phyloP scores from a whole-genome alignment of 2,888 invertebrate species.

The Rhabditophanes sp. region DNA sequence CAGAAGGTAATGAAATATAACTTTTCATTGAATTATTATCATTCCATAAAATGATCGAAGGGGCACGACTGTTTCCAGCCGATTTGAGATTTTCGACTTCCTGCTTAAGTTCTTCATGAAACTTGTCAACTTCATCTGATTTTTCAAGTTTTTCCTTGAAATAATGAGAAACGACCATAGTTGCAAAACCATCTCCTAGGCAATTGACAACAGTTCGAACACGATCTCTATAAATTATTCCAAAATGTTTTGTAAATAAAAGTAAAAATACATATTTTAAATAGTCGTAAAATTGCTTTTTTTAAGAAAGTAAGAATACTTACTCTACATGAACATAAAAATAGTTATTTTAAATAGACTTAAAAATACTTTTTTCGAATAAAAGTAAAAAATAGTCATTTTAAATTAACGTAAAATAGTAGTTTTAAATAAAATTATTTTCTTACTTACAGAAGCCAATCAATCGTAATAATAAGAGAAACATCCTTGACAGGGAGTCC shows the following conservation, averaged over 20 bases:
- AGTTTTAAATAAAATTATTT: background rate
- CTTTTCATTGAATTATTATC: too few relatives aligned
- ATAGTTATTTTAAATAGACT: background rate
- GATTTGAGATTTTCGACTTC: constrained; percentile 34
- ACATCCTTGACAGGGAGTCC: constrained; percentile 56
- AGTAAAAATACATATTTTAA: background rate
- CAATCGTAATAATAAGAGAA: constrained; percentile 55
- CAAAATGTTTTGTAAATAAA: too few relatives aligned
- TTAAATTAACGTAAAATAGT: too few relatives aligned
- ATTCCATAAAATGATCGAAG: too few relatives aligned
- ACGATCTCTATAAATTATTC: constrained; percentile 36
- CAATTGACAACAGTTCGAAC: constrained; percentile 38
- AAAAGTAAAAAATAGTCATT: too few relatives aligned
- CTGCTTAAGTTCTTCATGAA: constrained; percentile 27
- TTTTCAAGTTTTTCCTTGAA: constrained; percentile 18
- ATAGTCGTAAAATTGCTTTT: background rate
- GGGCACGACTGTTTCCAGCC: constrained; percentile 19
- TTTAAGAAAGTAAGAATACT: background rate
- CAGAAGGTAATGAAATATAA: too few relatives aligned
- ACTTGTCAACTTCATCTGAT: constrained; percentile 27
- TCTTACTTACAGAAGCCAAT: constrained; percentile 55
- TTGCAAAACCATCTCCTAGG: constrained; percentile 37
- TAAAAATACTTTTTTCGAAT: background rate
- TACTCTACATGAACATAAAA: background rate
- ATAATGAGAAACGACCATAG: constrained; percentile 30